Evolutionary conservation across 2,888 invertebrate species (phyloP).

Genomic region (Ochropleura plecta): DNA sequence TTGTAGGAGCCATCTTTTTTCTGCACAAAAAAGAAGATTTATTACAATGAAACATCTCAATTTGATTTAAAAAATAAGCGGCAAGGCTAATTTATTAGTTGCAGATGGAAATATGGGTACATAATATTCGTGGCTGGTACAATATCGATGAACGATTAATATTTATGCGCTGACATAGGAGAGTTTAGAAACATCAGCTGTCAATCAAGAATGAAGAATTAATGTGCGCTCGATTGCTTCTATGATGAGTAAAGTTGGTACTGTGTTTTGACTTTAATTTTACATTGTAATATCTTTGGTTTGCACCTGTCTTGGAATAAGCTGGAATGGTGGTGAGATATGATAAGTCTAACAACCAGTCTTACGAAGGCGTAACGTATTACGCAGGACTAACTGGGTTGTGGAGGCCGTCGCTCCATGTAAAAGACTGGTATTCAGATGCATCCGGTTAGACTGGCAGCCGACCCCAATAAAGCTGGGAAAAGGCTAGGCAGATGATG

Average conservation of each 20-base stretch:
- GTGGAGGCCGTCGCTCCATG: too few species aligned
- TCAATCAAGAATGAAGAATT: conserved; percentile 80
- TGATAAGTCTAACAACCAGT: too few species aligned
- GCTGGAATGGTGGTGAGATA: not conserved
- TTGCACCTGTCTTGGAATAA: conserved; percentile 27
- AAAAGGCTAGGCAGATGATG: too few species aligned
- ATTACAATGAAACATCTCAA: conserved; percentile 59
- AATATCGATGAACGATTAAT: conserved; percentile 73
- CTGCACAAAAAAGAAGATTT: conserved; percentile 35
- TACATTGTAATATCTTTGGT: conserved; percentile 47
- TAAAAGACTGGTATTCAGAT: too few species aligned
- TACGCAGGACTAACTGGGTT: too few species aligned
- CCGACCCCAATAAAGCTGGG: too few species aligned
- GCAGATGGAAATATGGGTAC: conserved; percentile 57
- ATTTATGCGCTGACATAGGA: conserved; percentile 69
- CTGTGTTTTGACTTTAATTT: conserved; percentile 56
- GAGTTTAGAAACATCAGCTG: conserved; percentile 81
- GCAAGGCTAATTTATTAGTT: conserved; percentile 61
- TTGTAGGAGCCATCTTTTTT: not conserved
- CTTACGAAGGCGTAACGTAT: too few species aligned
- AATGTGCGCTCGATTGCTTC: conserved; percentile 68
- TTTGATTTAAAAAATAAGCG: conserved; percentile 54
- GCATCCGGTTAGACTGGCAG: too few species aligned
- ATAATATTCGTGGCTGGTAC: conserved; percentile 58
- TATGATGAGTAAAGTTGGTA: conserved; percentile 33